A percentile compares a stretch with the other conserved stretches of the same genome.
phyloP scores from a whole-genome alignment of 2,797 vertebrate genomes.

The Thaleichthys pacificus region DNA sequence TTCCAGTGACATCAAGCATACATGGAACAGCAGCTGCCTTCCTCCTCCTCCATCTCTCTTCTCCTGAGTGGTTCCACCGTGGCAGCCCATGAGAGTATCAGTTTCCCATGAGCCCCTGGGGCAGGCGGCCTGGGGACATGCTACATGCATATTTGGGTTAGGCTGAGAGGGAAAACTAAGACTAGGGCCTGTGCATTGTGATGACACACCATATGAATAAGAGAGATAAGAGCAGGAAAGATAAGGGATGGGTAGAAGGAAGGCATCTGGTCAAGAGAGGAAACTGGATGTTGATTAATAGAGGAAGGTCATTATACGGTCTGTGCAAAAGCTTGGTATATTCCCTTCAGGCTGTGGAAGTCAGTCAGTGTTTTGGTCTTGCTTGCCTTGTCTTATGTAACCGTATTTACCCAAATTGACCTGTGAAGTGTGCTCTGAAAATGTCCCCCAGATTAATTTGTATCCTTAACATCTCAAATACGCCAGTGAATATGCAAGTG shows the following conservation, averaged over 20 bases:
- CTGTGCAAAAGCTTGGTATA: neutral
- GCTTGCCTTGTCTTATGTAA: no score
- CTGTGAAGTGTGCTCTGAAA: no score
- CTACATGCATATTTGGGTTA: constrained; percentile 54
- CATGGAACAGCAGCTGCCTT: constrained; percentile 28
- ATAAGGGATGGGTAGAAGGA: constrained; percentile 43
- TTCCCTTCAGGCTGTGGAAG: neutral
- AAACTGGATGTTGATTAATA: neutral
- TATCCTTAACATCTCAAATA: no score
- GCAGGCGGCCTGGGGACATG: constrained; percentile 70
- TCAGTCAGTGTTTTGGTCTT: neutral
- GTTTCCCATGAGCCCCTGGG: constrained; percentile 72
- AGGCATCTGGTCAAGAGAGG: constrained; percentile 40
- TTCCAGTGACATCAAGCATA: constrained; percentile 75
- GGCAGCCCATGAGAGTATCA: constrained; percentile 66
- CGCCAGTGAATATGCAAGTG: no score
- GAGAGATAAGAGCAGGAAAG: constrained; percentile 62
- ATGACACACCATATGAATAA: constrained; percentile 39
- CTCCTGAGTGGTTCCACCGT: constrained; percentile 60
- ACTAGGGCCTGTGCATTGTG: constrained; percentile 26
- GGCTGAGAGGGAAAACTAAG: constrained; percentile 34
- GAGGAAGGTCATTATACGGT: neutral
- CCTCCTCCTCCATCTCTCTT: neutral
- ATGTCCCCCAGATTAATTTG: no score
- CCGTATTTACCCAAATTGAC: no score